Base-by-base conservation (phyloP, 2,888 invertebrate species). In the Xanthia togata region DNA sequence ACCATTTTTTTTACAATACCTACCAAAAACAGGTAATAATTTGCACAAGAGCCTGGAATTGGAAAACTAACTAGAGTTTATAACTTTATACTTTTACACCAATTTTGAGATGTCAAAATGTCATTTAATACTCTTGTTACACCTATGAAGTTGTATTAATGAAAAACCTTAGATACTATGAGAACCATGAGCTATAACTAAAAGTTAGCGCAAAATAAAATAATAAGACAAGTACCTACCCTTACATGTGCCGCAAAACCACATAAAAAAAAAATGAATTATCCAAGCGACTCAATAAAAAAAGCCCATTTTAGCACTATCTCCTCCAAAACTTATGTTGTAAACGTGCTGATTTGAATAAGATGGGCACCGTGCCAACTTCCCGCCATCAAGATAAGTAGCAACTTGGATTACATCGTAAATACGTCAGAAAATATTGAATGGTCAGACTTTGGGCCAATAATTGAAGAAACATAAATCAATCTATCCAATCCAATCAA, bases 301-400 rank as follows among this genome's bases (percentile, higher is more conserved):
- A 81, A 73, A 76, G 78, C 65, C 69, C 65, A 81, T 87, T 83
- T 86, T 86, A 84, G 86, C 80, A 82, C 69, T 82, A 76, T 87
- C 85, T 89, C 79, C 86, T 73, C 75, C 72, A 69, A 81, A 88
- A 87, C 80, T 88, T 88, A 89, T 87, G 86, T 83, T 79, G 69
- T 71, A 83, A 79, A 76, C 73, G 82, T 79, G 81, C 73, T 82
- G 79, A 87, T 89, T 88, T 82, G 83, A 85, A 88, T 84, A 86
- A 81, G 70, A 77, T 79, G 83, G 90, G 89, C 90, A 82, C 57
- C 44, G 76, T 81, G 90, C 91, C 91, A 90, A 85, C 73, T 75
- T 74, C 77, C 62, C 81, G 76, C 79, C 82, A 90, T 88, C 79
- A 84, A 82, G 84, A 75, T 82, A 89, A 89, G 85, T 86, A 86